phyloP scores from a whole-genome alignment of 1,140 invertebrate genomes.

The Caenorhabditis latens region DNA sequence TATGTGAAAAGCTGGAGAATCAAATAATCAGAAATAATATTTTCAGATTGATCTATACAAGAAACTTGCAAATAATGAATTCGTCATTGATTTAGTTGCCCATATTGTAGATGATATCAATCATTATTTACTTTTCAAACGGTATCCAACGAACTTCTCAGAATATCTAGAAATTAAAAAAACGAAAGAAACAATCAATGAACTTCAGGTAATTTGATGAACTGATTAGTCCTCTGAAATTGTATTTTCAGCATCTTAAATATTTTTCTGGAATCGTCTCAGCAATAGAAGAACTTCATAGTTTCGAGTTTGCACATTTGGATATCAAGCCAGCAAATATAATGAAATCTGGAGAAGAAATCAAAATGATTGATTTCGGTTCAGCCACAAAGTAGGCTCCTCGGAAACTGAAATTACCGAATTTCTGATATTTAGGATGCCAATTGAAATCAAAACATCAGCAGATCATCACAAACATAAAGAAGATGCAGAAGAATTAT shows the following conservation, averaged over 20 bases:
- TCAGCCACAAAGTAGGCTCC: slow-evolving; percentile 44
- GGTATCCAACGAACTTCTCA: neutral
- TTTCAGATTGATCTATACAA: slow-evolving; percentile 30
- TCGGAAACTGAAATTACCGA: no score
- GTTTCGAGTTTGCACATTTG: slow-evolving; percentile 30
- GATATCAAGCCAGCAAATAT: slow-evolving; percentile 60
- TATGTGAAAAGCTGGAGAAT: neutral
- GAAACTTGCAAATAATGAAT: slow-evolving; percentile 20
- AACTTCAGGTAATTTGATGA: neutral
- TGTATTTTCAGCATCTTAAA: slow-evolving; percentile 39
- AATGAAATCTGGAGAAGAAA: slow-evolving; percentile 15
- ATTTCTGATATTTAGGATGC: slow-evolving; percentile 15
- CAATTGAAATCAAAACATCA: slow-evolving; percentile 50
- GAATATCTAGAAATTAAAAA: slow-evolving; percentile 1
- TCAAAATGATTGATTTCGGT: slow-evolving; percentile 56
- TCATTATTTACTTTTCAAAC: slow-evolving; percentile 8
- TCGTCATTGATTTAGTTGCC: slow-evolving; percentile 16
- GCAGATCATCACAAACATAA: slow-evolving; percentile 80
- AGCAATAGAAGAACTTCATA: slow-evolving; percentile 39
- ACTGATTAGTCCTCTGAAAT: neutral
- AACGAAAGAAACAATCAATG: neutral
- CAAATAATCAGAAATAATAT: neutral
- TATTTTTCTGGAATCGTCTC: neutral
- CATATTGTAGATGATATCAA: slow-evolving; percentile 30
- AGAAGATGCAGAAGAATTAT: slow-evolving; percentile 87